Evolutionary conservation across 2,113 vertebrate genomes (phyloP).

Genomic region (Rostratula benghalensis): DNA sequence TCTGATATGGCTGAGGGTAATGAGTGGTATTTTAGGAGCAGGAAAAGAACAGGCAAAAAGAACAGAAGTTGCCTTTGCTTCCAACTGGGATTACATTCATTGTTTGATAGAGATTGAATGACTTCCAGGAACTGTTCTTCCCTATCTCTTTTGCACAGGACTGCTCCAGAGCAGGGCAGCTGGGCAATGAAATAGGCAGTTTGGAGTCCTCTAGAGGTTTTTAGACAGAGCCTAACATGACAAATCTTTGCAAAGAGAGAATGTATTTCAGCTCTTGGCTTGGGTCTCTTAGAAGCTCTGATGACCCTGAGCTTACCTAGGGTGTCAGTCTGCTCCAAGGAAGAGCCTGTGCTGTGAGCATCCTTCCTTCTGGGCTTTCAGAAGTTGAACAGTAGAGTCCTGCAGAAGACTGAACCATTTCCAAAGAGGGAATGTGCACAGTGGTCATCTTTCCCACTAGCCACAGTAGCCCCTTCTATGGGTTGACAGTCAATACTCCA

Average conservation of each 20-base stretch:
- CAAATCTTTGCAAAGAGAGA: rapidly evolving
- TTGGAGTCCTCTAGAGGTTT: neutral
- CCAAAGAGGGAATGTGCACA: neutral
- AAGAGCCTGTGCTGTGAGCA: neutral
- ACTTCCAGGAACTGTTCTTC: neutral
- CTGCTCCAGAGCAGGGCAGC: neutral
- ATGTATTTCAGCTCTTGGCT: neutral
- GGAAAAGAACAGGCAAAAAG: neutral
- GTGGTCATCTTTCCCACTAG: neutral
- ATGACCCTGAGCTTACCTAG: neutral
- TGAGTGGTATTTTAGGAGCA: neutral
- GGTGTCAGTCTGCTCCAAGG: neutral
- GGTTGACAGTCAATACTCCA: neutral
- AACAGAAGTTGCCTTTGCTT: slow-evolving; percentile 7
- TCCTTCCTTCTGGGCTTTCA: neutral
- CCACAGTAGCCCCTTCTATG: neutral
- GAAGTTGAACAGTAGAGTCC: neutral
- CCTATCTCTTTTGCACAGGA: neutral
- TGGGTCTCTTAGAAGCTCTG: neutral
- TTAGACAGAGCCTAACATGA: neutral
- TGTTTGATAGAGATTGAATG: neutral
- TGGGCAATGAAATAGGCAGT: neutral
- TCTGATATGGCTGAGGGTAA: slow-evolving; percentile 4
- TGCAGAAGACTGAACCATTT: neutral
- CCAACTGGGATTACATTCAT: neutral